Conservation (phyloP, 2,113 vertebrate genomes). For the Donacobius atricapilla region DNA sequence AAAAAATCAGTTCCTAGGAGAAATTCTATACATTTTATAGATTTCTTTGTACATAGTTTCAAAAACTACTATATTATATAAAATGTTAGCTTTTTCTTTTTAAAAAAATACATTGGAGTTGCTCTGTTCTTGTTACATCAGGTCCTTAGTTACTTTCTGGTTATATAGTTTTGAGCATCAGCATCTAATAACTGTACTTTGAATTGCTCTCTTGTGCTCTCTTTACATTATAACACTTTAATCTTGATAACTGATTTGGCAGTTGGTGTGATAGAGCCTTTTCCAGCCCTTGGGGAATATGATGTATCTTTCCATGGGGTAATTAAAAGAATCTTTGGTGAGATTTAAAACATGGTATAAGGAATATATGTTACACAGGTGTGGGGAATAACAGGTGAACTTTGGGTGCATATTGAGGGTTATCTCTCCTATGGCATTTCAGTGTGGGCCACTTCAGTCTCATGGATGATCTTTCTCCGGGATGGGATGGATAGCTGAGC, state of each 20-base stretch:
- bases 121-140: neutral
- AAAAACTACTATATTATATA: neutral
- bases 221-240: neutral
- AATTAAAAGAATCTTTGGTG: neutral
- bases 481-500: neutral
- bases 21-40: neutral
- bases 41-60: neutral
- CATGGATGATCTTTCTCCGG: neutral
- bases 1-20: neutral
- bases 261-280: neutral
- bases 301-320: neutral
- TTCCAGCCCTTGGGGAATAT: neutral
- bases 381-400: neutral
- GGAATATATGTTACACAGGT: neutral
- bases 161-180: neutral
- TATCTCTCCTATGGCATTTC: neutral
- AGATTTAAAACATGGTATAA: neutral
- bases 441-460: neutral
- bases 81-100: neutral
- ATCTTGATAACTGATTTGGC: neutral
- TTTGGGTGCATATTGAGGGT: neutral
- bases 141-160: neutral
- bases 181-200: neutral
- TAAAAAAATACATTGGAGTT: neutral
- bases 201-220: neutral